phyloP scores from a whole-genome alignment of 35 echinoderm and acorn worm genomes.

The Heliocidaris erythrogramma region DNA sequence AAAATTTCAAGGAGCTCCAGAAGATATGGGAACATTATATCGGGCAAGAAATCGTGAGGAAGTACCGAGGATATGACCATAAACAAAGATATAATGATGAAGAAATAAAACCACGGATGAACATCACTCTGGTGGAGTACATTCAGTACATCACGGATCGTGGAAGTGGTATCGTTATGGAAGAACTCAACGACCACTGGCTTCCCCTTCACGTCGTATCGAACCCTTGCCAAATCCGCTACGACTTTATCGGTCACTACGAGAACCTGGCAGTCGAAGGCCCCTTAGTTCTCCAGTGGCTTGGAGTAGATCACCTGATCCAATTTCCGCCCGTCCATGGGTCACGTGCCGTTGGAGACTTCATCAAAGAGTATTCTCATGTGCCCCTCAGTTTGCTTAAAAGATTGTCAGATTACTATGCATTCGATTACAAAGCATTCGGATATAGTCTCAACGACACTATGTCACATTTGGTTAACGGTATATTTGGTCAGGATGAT shows the following conservation, averaged over 20 bases:
- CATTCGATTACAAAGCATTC: slow-evolving; percentile 68
- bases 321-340: slow-evolving; percentile 54
- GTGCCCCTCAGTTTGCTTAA: slow-evolving; percentile 55
- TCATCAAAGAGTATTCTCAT: slow-evolving; percentile 53
- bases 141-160: slow-evolving; percentile 66
- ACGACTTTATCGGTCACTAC: slow-evolving; percentile 82
- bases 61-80: slow-evolving; percentile 48
- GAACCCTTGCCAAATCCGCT: slow-evolving; percentile 62
- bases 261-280: slow-evolving; percentile 76
- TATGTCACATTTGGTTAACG: background rate
- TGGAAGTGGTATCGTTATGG: slow-evolving; percentile 38
- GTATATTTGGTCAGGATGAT: slow-evolving; percentile 26
- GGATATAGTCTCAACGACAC: slow-evolving; percentile 59
- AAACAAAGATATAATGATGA: background rate
- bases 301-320: slow-evolving; percentile 44
- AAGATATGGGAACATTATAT: slow-evolving; percentile 58
- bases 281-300: slow-evolving; percentile 60
- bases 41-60: slow-evolving; percentile 53
- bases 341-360: slow-evolving; percentile 18
- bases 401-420: slow-evolving; percentile 49
- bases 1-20: slow-evolving; percentile 26
- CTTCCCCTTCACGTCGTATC: slow-evolving; percentile 67
- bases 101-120: slow-evolving; percentile 3
- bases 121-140: slow-evolving; percentile 68
- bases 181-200: slow-evolving; percentile 71